Percentiles rank a stretch among this genome's conserved stretches.
Evolutionary conservation across 2,888 invertebrate species (phyloP).

Genomic region (Myopa testacea): DNA sequence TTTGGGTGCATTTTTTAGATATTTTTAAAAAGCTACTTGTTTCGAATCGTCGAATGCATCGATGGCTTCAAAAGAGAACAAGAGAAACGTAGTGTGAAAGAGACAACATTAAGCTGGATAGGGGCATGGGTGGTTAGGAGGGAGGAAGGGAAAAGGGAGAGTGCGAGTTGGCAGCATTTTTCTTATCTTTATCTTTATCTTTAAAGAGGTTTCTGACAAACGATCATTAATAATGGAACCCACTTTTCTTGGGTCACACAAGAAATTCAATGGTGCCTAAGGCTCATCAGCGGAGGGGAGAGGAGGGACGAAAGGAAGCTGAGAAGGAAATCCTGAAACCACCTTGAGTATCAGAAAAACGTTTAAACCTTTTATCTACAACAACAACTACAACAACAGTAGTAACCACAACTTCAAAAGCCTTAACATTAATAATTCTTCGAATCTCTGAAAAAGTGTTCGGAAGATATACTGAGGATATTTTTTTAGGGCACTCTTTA

Average conservation of each 20-base stretch:
- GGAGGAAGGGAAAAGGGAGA: background rate
- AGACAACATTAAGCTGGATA: too few species aligned
- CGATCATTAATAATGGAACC: slow-evolving; percentile 55
- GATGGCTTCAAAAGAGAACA: background rate
- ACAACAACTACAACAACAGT: slow-evolving; percentile 1
- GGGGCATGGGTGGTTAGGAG: background rate
- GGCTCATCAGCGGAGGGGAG: too few species aligned
- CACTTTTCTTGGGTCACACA: slow-evolving; percentile 15
- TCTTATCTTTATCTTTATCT: slow-evolving; percentile 20
- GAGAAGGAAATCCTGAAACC: background rate
- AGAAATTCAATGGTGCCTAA: background rate
- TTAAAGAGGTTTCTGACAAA: slow-evolving; percentile 46
- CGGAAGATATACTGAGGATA: background rate
- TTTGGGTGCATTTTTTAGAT: slow-evolving; percentile 23
- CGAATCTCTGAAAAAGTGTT: background rate
- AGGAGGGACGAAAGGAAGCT: background rate
- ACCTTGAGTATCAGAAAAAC: slow-evolving; percentile 20
- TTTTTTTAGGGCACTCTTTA: background rate
- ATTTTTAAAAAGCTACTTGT: slow-evolving; percentile 29
- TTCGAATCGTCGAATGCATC: background rate
- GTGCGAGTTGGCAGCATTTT: background rate
- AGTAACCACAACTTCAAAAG: background rate
- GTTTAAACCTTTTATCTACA: slow-evolving; percentile 32
- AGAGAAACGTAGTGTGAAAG: background rate
- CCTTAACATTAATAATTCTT: slow-evolving; percentile 7